Evolutionary conservation across 1,140 invertebrate genomes (phyloP).

Genomic region (Bombus consobrinus): DNA sequence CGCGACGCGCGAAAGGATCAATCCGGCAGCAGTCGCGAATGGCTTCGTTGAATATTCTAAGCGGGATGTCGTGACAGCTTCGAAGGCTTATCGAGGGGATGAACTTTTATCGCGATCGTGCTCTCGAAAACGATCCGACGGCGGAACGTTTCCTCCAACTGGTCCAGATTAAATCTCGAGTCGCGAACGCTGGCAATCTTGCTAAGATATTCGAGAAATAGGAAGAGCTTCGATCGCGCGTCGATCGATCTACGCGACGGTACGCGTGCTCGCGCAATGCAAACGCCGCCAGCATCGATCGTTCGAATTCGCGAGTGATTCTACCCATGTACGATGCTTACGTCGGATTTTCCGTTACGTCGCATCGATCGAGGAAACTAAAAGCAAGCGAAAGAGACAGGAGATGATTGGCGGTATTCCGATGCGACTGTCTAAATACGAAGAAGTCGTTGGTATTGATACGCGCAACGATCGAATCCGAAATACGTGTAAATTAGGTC

Average conservation of each 20-base stretch:
- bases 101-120: constrained; percentile 56
- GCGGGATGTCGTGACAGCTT: constrained; percentile 40
- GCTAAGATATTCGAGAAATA: neutral
- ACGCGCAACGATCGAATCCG: too few species aligned
- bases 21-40: constrained; percentile 36
- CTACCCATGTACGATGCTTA: neutral
- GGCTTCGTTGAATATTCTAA: constrained; percentile 62
- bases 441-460: too few species aligned
- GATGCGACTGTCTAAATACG: too few species aligned
- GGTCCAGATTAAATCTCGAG: constrained; percentile 34
- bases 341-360: neutral
- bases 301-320: neutral
- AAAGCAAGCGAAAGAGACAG: too few species aligned
- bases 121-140: constrained; percentile 37
- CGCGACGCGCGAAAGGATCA: constrained; percentile 3
- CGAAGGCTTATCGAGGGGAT: constrained; percentile 40
- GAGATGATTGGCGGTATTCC: accelerated
- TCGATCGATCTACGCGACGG: too few species aligned
- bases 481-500: too few species aligned
- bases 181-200: neutral
- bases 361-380: neutral
- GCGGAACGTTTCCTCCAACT: constrained; percentile 6
- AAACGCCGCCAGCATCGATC: neutral
- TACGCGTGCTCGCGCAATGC: neutral
- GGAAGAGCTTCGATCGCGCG: neutral